phyloP scores from a whole-genome alignment of 2,113 vertebrate species.

The Carollia perspicillata region DNA sequence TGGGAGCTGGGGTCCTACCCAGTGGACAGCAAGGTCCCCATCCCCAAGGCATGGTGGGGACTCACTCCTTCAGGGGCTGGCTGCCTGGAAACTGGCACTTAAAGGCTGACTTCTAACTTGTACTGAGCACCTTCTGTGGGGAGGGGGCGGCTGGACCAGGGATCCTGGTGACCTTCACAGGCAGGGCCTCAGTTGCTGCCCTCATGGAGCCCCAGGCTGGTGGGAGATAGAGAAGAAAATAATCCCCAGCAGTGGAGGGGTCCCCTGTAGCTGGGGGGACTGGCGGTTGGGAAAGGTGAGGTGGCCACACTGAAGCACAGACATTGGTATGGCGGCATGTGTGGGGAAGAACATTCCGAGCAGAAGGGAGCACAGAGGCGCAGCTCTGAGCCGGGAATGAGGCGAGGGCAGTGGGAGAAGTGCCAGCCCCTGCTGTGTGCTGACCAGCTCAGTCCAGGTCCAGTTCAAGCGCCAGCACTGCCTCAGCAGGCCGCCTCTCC shows the following conservation, averaged over 20 bases:
- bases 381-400: not conserved
- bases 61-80: not conserved
- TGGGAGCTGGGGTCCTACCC: not conserved
- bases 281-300: not conserved
- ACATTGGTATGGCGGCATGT: too few species aligned
- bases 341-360: not conserved
- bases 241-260: not conserved
- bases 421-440: not conserved
- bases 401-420: not conserved
- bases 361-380: not conserved
- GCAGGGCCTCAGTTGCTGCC: not conserved
- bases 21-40: fast-evolving
- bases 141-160: not conserved
- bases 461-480: not conserved
- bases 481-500: not conserved
- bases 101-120: not conserved
- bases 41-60: not conserved
- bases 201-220: not conserved
- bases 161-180: not conserved
- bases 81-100: not conserved
- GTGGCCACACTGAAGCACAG: not conserved
- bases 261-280: too few species aligned
- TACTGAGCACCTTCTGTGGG: not conserved
- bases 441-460: not conserved
- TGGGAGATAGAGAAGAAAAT: too few species aligned